phyloP scores from a whole-genome alignment of 1,140 invertebrate species.

The Polyergus mexicanus region DNA sequence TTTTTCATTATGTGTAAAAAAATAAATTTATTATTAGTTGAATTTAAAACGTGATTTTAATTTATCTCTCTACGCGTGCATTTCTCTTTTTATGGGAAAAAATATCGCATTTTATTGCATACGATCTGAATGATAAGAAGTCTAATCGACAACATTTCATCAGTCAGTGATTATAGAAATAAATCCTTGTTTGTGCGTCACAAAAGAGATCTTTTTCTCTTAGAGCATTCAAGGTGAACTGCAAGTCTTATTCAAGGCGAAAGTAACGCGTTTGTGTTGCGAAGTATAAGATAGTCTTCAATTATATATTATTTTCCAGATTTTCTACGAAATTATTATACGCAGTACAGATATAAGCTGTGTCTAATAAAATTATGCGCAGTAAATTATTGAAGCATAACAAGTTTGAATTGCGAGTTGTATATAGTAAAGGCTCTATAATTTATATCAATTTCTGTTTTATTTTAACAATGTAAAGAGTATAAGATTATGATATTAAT shows the following conservation, averaged over 20 bases:
- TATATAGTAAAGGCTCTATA: not conserved
- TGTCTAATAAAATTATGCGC: not conserved
- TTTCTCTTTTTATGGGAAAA: not conserved
- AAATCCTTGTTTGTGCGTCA: constrained; percentile 49
- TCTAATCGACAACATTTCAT: constrained; percentile 17
- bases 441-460: not conserved
- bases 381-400: constrained; percentile 5
- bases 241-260: constrained; percentile 63
- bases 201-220: constrained; percentile 63
- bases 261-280: constrained; percentile 15
- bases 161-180: constrained; percentile 33
- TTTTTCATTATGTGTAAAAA: not conserved
- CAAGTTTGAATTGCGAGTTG: not conserved
- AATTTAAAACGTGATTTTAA: constrained; percentile 6
- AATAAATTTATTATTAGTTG: not conserved
- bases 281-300: not conserved
- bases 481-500: not conserved
- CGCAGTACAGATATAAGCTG: not conserved
- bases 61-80: not conserved
- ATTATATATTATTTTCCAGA: constrained; percentile 32
- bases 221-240: constrained; percentile 70
- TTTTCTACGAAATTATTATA: constrained; percentile 35
- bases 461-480: not conserved
- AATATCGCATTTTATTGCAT: not conserved
- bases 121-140: not conserved